Evolutionary conservation across 2,113 vertebrate species (phyloP), one percentile per base, ranked within the genome.

Genomic region (Prinia subflava): DNA sequence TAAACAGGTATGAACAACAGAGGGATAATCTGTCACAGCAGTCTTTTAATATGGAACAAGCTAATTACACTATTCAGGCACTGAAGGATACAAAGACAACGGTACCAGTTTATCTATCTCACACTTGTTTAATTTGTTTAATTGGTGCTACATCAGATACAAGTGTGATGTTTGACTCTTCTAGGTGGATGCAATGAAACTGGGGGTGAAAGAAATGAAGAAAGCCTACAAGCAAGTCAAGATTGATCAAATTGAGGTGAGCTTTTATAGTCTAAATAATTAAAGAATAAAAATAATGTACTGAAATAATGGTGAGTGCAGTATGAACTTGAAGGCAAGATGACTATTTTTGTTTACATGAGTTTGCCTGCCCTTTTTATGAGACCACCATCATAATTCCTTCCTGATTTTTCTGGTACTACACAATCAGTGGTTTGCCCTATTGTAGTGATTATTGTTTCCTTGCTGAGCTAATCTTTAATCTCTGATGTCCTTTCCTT

Each of bases 1-100:
- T 12, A 11, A 95, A 90, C 97, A 99, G 99, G 99, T 99, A 99
- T 76, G 99, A 99, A 93, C 97, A 98, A 69, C 99, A 99, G 97
- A 98, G 98, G 94, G 99, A 99, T 95, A 99, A 99, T 84, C 98
- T 99, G 2, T 98, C 98, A 96, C 99, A 99, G 92, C 99, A 99
- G 97, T 99, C 99, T 5, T 99, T 99, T 95, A 99, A 99, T 97
- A 99, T 99, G 99, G 99, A 99, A 87, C 99, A 99, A 98, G 96
- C 99, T n/a, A 99, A 99, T 97, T 99, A 99, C 89, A 99, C 99
- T n/a, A 99, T 99, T 92, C 99, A 99, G 95, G 97, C 98, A 24
- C 95, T 99, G 73, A 99, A 99, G 97, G 99, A 99, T 97, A 99
- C 99, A 91, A 99, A 99, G 98, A 99, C 99, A 81, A 99, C 99